Conservation (phyloP, 2,113 vertebrate genomes). For the Poecilia latipinna region DNA sequence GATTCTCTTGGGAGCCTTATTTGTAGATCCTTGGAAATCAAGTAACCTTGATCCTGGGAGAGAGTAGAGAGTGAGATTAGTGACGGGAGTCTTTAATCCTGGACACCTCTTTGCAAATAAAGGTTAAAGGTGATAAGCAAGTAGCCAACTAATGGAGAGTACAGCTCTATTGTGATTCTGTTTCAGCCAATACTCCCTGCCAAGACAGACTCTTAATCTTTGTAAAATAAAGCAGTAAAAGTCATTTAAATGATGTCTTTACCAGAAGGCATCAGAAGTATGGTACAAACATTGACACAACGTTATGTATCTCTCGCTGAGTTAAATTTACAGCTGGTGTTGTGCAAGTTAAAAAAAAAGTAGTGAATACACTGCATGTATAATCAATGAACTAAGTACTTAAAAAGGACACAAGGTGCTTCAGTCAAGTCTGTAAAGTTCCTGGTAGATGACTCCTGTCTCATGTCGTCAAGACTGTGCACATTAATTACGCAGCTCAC, state of each 20-base stretch:
- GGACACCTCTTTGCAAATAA: neutral
- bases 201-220: too few relatives aligned
- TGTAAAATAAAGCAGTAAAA: too few relatives aligned
- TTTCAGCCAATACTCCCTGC: neutral
- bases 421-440: slow-evolving; percentile 26
- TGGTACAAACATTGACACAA: neutral
- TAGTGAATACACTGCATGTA: neutral
- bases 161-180: neutral
- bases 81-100: neutral
- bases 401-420: slow-evolving; percentile 7
- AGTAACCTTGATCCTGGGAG: too few relatives aligned
- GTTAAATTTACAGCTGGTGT: neutral
- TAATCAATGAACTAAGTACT: slow-evolving; percentile 12
- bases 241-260: too few relatives aligned
- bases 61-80: neutral
- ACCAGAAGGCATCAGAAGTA: neutral
- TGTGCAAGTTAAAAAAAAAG: neutral
- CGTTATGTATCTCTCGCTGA: neutral
- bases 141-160: neutral
- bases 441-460: slow-evolving; percentile 5
- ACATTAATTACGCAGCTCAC: slow-evolving; percentile 41
- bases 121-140: neutral
- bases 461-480: slow-evolving; percentile 27
- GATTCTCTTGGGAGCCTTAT: too few relatives aligned
- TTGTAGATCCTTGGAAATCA: too few relatives aligned